A percentile compares a stretch with the other conserved stretches of the same genome.
phyloP scores from a whole-genome alignment of 2,113 vertebrate species.

The Anarrhichthys ocellatus region DNA sequence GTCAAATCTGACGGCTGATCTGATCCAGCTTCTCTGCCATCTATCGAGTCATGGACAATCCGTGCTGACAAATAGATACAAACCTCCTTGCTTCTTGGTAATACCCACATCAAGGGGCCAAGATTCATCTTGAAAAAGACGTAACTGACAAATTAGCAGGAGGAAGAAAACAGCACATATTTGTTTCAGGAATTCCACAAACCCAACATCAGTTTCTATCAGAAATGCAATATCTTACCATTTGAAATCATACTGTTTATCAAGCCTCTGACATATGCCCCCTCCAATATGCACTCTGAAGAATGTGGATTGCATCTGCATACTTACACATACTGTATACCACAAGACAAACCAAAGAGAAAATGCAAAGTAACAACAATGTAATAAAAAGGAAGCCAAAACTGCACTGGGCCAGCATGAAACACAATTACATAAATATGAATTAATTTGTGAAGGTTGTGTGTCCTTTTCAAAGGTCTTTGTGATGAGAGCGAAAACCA shows the following conservation, averaged over 20 bases:
- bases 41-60: conserved; percentile 3
- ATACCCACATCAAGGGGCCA: conserved; percentile 13
- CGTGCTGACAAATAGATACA: conserved; percentile 12
- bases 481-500: conserved; percentile 60
- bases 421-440: conserved; percentile 74
- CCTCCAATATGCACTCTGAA: conserved; percentile 44
- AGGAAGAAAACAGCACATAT: conserved; percentile 7
- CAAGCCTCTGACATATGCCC: conserved; percentile 44
- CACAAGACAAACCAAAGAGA: conserved; percentile 64
- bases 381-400: conserved; percentile 60
- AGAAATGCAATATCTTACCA: conserved; percentile 57
- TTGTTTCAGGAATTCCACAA: conserved; percentile 46
- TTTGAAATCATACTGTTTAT: conserved; percentile 57
- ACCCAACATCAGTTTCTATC: conserved; percentile 47
- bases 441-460: conserved; percentile 76
- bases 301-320: conserved; percentile 42
- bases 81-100: neutral
- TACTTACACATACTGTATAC: conserved; percentile 39
- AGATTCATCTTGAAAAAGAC: conserved; percentile 11
- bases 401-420: conserved; percentile 48
- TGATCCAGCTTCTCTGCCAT: conserved; percentile 36
- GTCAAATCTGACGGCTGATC: conserved; percentile 36
- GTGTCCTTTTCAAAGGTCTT: conserved; percentile 58
- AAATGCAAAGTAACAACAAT: conserved; percentile 56
- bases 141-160: conserved; percentile 42